phyloP scores from a whole-genome alignment of 2,113 vertebrate species.

The Fregata magnificens region DNA sequence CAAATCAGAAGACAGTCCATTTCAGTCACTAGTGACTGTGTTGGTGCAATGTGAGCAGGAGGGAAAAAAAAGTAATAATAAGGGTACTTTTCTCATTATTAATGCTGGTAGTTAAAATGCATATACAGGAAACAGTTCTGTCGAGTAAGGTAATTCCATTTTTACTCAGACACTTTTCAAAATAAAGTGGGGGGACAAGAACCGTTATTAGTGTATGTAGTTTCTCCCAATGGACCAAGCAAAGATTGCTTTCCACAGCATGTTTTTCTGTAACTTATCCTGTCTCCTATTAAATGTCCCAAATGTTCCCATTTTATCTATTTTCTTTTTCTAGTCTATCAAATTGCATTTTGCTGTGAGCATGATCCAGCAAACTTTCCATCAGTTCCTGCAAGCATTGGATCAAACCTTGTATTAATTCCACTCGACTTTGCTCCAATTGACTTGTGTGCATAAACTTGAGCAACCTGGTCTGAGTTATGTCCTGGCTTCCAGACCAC shows the following conservation, averaged over 20 bases:
- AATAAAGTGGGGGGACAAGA: background rate
- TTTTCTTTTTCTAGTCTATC: background rate
- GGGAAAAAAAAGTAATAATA: background rate
- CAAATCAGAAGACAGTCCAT: background rate
- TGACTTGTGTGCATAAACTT: background rate
- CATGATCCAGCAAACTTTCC: background rate
- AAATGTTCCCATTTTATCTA: conserved; percentile 17
- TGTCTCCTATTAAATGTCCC: conserved; percentile 2
- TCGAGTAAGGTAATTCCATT: conserved; percentile 46
- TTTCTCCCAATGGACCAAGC: background rate
- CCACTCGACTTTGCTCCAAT: background rate
- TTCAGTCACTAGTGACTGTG: background rate
- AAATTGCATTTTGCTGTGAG: background rate
- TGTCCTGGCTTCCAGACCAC: background rate
- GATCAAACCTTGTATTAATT: background rate
- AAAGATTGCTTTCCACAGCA: conserved; percentile 16
- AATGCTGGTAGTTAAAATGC: conserved; percentile 4
- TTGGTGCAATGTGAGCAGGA: background rate
- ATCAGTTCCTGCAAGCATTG: background rate
- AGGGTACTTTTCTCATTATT: background rate
- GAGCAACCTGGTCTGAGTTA: background rate
- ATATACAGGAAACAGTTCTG: conserved; percentile 4
- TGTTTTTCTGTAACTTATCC: background rate
- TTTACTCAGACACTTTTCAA: conserved; percentile 16
- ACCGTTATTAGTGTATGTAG: background rate